Conservation (phyloP, 2,888 invertebrate genomes). For the Augiades crinisus region DNA sequence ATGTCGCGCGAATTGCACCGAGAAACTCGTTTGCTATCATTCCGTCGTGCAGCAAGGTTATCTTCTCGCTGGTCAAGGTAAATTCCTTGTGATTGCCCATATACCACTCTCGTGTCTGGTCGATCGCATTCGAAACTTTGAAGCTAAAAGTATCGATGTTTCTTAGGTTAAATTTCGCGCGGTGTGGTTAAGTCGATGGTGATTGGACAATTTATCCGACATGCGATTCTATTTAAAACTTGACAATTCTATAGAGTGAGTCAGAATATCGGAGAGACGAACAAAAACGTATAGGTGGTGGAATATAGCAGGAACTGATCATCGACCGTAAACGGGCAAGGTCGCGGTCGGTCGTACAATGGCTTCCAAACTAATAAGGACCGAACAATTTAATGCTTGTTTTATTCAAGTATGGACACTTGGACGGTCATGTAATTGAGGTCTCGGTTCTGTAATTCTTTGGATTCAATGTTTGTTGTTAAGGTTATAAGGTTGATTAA, state of each 20-base stretch:
- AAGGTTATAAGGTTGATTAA: background rate
- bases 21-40: conserved; percentile 55
- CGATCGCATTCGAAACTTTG: conserved; percentile 25
- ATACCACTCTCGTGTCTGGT: conserved; percentile 39
- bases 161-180: conserved; percentile 1
- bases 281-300: conserved; percentile 57
- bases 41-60: conserved; percentile 60
- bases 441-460: background rate
- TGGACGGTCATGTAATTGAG: conserved; percentile 4
- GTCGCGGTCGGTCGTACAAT: conserved; percentile 67
- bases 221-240: conserved; percentile 56
- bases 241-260: conserved; percentile 54
- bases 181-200: conserved; percentile 40
- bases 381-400: conserved; percentile 38
- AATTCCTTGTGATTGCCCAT: conserved; percentile 51
- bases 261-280: conserved; percentile 51
- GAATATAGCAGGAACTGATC: conserved; percentile 53
- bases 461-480: conserved; percentile 1
- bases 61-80: conserved; percentile 63
- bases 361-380: conserved; percentile 51
- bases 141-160: background rate
- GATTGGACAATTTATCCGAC: conserved; percentile 47
- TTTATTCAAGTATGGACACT: conserved; percentile 12
- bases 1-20: conserved; percentile 27
- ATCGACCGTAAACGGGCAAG: conserved; percentile 63